A percentile compares a stretch with the other conserved stretches of the same genome.
These are phyloP conservation scores for Ruditapes philippinarum DNA, from an alignment of 1,140 invertebrate species.

Conservation along the genomic window DNA sequence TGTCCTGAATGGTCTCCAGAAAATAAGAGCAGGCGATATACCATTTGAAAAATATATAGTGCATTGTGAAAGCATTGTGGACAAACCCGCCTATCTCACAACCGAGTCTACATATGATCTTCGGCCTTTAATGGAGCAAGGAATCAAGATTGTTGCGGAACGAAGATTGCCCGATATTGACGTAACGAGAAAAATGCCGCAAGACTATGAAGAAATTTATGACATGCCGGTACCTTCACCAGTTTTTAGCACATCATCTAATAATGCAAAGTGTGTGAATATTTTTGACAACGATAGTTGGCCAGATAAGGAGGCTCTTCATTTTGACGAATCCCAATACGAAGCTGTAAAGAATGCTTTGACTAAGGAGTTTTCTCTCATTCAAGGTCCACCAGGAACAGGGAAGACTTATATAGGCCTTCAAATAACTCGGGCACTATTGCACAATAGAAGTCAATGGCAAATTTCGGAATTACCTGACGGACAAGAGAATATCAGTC, in stretches of 20 bases:
- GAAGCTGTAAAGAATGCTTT: constrained; percentile 87
- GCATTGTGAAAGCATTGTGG: constrained; percentile 66
- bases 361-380: constrained; percentile 89
- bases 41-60: constrained; percentile 84
- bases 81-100: constrained; percentile 75
- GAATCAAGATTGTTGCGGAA: not conserved
- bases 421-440: constrained; percentile 84
- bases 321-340: constrained; percentile 87
- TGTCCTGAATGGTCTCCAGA: constrained; percentile 85
- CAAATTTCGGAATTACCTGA: not conserved
- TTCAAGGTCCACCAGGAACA: constrained; percentile 89
- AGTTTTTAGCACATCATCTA: not conserved
- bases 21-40: constrained; percentile 76
- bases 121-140: constrained; percentile 7
- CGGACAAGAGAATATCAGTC: constrained; percentile 70
- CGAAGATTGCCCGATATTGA: not conserved
- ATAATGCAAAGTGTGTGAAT: not conserved
- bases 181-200: not conserved
- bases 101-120: constrained; percentile 34
- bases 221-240: too few relatives aligned
- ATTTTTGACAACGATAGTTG: constrained; percentile 62
- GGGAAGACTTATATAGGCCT: constrained; percentile 86
- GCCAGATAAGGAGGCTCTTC: constrained; percentile 74
- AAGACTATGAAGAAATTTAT: too few relatives aligned
- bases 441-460: constrained; percentile 82